A percentile compares a stretch with the other conserved stretches of the same genome.
Evolutionary conservation across 1,140 invertebrate species (phyloP).

Genomic region (Microplitis demolitor): DNA sequence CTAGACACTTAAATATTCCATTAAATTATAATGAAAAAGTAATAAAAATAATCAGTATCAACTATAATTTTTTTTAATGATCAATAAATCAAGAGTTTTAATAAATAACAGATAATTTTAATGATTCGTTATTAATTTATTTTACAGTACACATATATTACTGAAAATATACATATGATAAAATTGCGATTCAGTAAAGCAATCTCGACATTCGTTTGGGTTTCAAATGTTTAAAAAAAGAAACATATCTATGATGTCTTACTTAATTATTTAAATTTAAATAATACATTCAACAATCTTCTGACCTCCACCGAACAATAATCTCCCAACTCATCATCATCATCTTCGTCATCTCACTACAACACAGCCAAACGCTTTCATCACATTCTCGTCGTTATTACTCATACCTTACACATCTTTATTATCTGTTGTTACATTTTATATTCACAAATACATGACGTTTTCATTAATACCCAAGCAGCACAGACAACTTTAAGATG

Average conservation of each 20-base stretch:
- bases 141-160: constrained; percentile 1
- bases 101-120: background rate
- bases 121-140: background rate
- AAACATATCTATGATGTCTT: background rate
- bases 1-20: no score
- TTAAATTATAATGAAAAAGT: no score
- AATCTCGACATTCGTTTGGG: background rate
- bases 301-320: background rate
- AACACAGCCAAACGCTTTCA: background rate
- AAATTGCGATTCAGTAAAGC: background rate
- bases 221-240: background rate
- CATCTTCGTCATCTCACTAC: background rate
- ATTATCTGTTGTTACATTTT: no score
- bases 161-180: background rate
- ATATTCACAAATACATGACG: no score
- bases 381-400: background rate
- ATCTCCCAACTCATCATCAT: background rate
- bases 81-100: no score
- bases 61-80: no score
- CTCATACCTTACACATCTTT: no score
- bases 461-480: no score
- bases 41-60: no score
- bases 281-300: background rate
- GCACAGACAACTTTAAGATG: no score
- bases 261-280: background rate